These are phyloP conservation scores for Bombyx mandarina DNA, from an alignment of 1,140 invertebrate species.

Conservation along the genomic window DNA sequence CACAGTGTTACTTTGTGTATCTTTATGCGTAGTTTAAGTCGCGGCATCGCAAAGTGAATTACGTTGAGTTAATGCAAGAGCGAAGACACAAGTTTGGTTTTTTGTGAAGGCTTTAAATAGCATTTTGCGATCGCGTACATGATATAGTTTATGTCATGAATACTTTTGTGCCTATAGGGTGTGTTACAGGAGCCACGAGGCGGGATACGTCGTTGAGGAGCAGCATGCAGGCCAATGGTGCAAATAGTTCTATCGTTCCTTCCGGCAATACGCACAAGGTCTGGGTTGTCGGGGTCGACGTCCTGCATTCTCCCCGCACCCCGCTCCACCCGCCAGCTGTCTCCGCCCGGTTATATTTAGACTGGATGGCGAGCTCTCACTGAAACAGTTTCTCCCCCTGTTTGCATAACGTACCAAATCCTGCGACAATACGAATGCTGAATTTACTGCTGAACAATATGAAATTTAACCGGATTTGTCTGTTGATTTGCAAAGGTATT, in stretches of 20 bases:
- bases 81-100: no score
- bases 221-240: slow-evolving; percentile 13
- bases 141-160: background rate
- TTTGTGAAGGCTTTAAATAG: background rate
- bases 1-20: no score
- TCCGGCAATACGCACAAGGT: slow-evolving; percentile 38
- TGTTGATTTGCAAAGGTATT: no score
- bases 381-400: slow-evolving; percentile 37
- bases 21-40: no score
- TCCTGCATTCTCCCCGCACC: slow-evolving; percentile 17
- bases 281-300: slow-evolving; percentile 43
- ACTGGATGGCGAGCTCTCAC: slow-evolving; percentile 45
- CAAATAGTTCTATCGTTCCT: slow-evolving; percentile 27
- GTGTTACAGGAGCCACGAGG: background rate
- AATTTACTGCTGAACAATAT: no score
- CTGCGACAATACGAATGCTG: no score
- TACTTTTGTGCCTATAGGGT: background rate
- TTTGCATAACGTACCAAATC: slow-evolving; percentile 26
- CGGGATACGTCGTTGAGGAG: background rate
- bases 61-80: no score
- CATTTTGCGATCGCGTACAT: no score
- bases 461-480: no score
- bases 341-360: slow-evolving; percentile 49
- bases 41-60: no score
- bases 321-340: slow-evolving; percentile 18